Conservation (phyloP, 2,113 vertebrate species). For the Rhynchomys soricoides region DNA sequence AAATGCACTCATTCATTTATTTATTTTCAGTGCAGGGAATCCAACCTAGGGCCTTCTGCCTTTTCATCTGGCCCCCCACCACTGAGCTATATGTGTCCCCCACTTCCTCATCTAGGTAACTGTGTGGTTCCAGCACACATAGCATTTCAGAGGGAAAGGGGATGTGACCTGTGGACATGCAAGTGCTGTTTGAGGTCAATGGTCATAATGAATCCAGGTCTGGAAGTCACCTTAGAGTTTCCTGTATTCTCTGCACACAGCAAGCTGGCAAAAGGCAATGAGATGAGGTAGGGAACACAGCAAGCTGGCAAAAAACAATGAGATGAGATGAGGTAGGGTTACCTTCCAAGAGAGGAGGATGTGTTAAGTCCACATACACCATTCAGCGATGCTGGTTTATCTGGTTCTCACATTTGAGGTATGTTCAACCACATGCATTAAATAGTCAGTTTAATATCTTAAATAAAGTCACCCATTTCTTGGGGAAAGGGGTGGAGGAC, state of each 20-base stretch:
- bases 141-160: not conserved
- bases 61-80: accelerated
- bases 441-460: not conserved
- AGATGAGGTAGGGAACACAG: not conserved
- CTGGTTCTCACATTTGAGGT: not conserved
- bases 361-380: not conserved
- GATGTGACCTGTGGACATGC: not conserved
- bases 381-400: not conserved
- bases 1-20: not conserved
- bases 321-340: not conserved
- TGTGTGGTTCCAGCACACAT: not conserved
- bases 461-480: not conserved
- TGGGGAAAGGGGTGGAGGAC: not conserved
- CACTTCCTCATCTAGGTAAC: not conserved
- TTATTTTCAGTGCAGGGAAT: not conserved
- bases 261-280: not conserved
- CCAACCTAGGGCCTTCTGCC: too few species aligned
- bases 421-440: not conserved
- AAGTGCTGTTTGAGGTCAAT: not conserved
- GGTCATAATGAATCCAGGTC: not conserved
- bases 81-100: not conserved
- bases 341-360: not conserved
- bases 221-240: not conserved
- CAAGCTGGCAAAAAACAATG: not conserved
- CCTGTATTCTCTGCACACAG: not conserved